Percentiles rank a stretch among this genome's conserved stretches.
Evolutionary conservation across 1,140 invertebrate species (phyloP).

Genomic region (Adelges cooleyi): DNA sequence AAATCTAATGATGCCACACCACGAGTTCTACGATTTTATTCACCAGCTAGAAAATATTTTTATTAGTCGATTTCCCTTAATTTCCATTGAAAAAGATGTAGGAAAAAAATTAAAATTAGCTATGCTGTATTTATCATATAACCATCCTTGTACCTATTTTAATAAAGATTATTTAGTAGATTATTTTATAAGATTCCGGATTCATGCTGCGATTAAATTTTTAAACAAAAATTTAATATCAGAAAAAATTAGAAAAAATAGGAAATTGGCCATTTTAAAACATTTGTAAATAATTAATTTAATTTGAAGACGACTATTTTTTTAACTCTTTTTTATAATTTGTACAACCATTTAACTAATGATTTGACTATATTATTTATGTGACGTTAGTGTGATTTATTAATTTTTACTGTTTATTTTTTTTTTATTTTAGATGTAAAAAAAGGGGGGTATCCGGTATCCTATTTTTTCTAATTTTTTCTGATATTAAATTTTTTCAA

Average conservation of each 20-base stretch:
- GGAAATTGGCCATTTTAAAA: background rate
- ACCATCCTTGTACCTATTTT: background rate
- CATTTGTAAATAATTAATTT: background rate
- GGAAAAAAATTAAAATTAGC: background rate
- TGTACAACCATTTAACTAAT: too few species aligned
- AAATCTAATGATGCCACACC: background rate
- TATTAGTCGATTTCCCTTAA: background rate
- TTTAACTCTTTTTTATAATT: too few species aligned
- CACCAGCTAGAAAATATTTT: background rate
- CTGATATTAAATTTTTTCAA: background rate
- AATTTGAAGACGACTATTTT: too few species aligned
- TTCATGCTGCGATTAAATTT: background rate
- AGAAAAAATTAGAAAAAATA: background rate
- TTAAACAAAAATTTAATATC: background rate
- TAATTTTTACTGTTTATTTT: too few species aligned
- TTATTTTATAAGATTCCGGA: background rate
- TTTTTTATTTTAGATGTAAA: too few species aligned
- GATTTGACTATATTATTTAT: too few species aligned
- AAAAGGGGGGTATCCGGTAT: too few species aligned
- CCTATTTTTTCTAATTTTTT: background rate
- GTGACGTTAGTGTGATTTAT: too few species aligned
- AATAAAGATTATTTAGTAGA: background rate
- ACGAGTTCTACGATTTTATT: background rate
- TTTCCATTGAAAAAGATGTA: background rate
- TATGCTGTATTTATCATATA: background rate